Conservation (phyloP, 2,888 invertebrate species). For the Erpobdella octoculata region DNA sequence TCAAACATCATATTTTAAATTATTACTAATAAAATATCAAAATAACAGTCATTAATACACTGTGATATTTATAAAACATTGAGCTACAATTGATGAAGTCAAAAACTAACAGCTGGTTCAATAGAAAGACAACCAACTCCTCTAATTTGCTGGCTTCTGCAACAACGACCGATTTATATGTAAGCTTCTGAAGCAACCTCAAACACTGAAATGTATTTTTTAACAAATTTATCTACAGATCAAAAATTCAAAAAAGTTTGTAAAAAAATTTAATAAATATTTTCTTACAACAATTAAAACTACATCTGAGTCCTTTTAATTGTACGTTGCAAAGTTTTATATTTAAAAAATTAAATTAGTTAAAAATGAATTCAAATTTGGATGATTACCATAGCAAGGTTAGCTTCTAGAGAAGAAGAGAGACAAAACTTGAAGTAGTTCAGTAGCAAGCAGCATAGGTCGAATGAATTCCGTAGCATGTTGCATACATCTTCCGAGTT, state of each 20-base stretch:
- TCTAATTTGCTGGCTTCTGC: slow-evolving; percentile 45
- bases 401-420: slow-evolving; percentile 37
- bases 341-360: neutral
- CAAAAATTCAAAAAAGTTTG: neutral
- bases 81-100: neutral
- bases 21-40: too few species aligned
- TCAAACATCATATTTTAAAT: too few species aligned
- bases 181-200: slow-evolving; percentile 45
- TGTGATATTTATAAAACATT: neutral
- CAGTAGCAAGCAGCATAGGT: slow-evolving; percentile 42
- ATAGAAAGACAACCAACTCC: slow-evolving; percentile 43
- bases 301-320: too few species aligned
- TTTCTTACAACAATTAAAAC: too few species aligned
- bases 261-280: too few species aligned
- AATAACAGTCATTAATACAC: too few species aligned
- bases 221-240: neutral
- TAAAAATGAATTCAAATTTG: neutral
- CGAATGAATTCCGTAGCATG: slow-evolving; percentile 42
- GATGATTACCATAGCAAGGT: slow-evolving; percentile 31
- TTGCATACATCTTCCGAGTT: slow-evolving; percentile 41
- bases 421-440: slow-evolving; percentile 39
- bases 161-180: slow-evolving; percentile 44
- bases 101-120: slow-evolving; percentile 14
- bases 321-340: too few species aligned
- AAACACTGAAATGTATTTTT: slow-evolving; percentile 40